These are phyloP conservation scores for Osmoderma eremita DNA, from an alignment of 2,888 invertebrate species.

Conservation along the genomic window DNA sequence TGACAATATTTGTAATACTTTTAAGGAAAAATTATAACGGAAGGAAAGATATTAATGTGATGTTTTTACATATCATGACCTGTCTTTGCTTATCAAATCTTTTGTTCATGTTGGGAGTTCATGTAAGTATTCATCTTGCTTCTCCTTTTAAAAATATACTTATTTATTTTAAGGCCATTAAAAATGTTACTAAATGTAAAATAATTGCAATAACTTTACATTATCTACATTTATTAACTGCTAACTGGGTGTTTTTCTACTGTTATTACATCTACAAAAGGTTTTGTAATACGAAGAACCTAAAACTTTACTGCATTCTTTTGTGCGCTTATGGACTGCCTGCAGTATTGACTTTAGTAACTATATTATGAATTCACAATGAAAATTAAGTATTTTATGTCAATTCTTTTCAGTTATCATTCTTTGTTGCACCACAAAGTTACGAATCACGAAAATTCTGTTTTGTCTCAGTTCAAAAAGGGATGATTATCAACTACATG, in stretches of 20 bases:
- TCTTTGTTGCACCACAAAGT: constrained; percentile 74
- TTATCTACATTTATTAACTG: constrained; percentile 75
- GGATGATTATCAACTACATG: constrained; percentile 81
- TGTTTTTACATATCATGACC: constrained; percentile 72
- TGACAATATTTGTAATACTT: constrained; percentile 64
- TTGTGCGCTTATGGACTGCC: constrained; percentile 72
- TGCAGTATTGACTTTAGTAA: constrained; percentile 74
- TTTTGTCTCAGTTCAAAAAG: constrained; percentile 81
- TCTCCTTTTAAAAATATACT: constrained; percentile 4
- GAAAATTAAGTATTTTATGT: constrained; percentile 5
- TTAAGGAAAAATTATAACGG: constrained; percentile 58
- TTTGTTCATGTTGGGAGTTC: constrained; percentile 73
- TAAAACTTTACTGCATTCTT: constrained; percentile 70
- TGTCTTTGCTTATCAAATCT: constrained; percentile 71
- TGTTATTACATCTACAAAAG: constrained; percentile 72
- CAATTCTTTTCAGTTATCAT: constrained; percentile 68
- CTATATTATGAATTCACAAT: constrained; percentile 51
- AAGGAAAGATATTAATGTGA: constrained; percentile 63
- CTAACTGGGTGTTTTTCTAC: constrained; percentile 76
- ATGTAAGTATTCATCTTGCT: constrained; percentile 64
- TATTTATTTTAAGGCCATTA: constrained; percentile 67
- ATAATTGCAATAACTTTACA: constrained; percentile 74
- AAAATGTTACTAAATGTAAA: constrained; percentile 72
- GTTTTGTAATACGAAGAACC: constrained; percentile 63
- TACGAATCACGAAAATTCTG: constrained; percentile 80